These are phyloP conservation scores for Rhombomys opimus DNA, from an alignment of 2,113 vertebrate species.

Conservation along the genomic window DNA sequence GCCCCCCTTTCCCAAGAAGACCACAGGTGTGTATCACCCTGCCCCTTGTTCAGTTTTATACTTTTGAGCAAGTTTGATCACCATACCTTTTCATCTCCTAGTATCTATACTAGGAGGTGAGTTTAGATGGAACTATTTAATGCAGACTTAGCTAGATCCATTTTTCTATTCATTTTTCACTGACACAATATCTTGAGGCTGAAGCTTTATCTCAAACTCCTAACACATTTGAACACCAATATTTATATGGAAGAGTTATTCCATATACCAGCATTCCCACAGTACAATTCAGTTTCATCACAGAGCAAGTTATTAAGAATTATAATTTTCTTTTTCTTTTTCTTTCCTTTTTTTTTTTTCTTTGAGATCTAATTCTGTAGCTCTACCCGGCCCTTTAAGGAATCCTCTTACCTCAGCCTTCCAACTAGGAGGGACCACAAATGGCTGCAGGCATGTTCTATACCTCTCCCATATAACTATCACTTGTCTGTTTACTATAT, in stretches of 20 bases:
- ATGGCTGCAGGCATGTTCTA: neutral
- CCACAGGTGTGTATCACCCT: neutral
- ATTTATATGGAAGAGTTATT: neutral
- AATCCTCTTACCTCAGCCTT: neutral
- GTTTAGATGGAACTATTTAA: neutral
- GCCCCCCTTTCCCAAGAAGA: neutral
- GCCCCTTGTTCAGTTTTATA: neutral
- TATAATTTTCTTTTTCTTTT: neutral
- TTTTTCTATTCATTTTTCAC: neutral
- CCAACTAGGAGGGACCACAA: neutral
- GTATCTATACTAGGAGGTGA: neutral
- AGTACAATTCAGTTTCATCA: neutral
- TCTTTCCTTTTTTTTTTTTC: neutral
- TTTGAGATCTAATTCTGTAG: neutral
- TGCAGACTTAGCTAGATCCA: neutral
- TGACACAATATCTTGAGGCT: neutral
- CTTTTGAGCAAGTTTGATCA: neutral
- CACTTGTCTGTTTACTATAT: neutral
- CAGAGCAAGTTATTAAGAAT: neutral
- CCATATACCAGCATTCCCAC: neutral
- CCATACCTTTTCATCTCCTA: neutral
- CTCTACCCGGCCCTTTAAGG: neutral
- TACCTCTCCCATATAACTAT: neutral
- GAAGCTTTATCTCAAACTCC: neutral
- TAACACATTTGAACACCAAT: neutral